Base-by-base conservation (phyloP, 1,140 invertebrate species). In the Leptopilina boulardi region DNA sequence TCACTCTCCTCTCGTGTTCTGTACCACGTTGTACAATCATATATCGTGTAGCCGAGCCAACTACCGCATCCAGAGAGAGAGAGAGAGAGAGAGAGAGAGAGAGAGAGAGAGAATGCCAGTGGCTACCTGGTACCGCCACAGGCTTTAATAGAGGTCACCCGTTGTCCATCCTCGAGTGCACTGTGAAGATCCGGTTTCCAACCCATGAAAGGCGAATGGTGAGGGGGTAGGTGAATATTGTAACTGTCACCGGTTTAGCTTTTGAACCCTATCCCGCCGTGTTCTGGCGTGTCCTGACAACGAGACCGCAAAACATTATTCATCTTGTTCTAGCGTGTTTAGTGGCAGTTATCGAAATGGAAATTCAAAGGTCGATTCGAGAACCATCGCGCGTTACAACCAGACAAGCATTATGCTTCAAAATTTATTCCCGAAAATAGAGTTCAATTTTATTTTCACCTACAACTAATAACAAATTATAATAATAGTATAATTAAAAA, bases 301-400 rank as follows among this genome's bases (percentile, higher is more conserved):
- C 54, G 54, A 54, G 78, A 86, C 86, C 85, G 76, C 85, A 82
- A 38, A 82, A 82, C 71, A 80, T 82, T 76, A 85, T 86, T 85
- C 80, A 78, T 86, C 82, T 87, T 83, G 83, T 85, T 87, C 86
- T 72, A 59, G 77, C 75, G 76, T 80, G 70, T 71, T 83, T 82
- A 79, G 75, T 84, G 83, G 75, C 83, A 82, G 71, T 80, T 75
- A 76, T 75, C 66, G 70, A 72, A 70, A 83, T 80, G 77, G 71
- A 78, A 83, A 84, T 84, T 74, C 79, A 79, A 80, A 71, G 77
- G 66, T 30, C 23, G 59, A 66, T 66, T 26, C 26, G 13, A 66
- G 9, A 38, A 30, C 59, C 59, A 34, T 30, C 59, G 59, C 59
- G 4, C n/a, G n/a, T n/a, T 66, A 11, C 56, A 30, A 66, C 23